Percentiles rank a stretch among this genome's conserved stretches.
These are phyloP conservation scores for Microcebus lehilahytsara DNA, from an alignment of 2,113 vertebrate genomes.

Conservation along the genomic window DNA sequence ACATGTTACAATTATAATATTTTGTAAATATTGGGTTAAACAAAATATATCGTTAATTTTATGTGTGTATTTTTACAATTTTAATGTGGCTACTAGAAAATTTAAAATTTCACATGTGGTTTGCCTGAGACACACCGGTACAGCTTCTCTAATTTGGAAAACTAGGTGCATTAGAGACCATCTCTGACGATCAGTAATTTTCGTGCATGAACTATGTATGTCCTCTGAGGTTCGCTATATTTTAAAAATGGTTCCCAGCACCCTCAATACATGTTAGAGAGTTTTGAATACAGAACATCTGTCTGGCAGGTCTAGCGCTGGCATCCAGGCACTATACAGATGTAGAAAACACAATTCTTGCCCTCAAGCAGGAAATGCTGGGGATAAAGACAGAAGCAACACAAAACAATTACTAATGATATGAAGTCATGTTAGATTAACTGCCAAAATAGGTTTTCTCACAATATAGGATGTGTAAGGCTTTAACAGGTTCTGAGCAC, in stretches of 20 bases:
- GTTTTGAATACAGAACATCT: neutral
- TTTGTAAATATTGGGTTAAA: neutral
- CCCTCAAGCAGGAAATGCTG: neutral
- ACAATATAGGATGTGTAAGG: neutral
- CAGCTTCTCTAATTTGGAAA: neutral
- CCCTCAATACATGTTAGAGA: neutral
- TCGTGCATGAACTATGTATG: neutral
- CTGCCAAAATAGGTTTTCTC: neutral
- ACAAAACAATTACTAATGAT: neutral
- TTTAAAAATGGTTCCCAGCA: neutral
- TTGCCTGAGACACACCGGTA: neutral
- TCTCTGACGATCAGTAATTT: neutral
- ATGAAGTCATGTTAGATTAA: neutral
- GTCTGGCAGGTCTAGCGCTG: neutral
- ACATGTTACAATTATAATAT: neutral
- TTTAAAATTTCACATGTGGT: neutral
- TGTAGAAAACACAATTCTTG: neutral
- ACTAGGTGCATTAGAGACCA: neutral
- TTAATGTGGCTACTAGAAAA: neutral
- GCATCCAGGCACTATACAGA: neutral
- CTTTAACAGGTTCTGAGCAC: neutral
- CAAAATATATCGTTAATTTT: neutral
- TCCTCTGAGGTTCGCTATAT: neutral
- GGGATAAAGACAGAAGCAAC: neutral
- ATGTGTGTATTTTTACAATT: conserved; percentile 7